Evolutionary conservation across 2,888 invertebrate genomes (phyloP), one percentile per base, ranked within the genome.

Genomic region (Eupithecia exiguata): DNA sequence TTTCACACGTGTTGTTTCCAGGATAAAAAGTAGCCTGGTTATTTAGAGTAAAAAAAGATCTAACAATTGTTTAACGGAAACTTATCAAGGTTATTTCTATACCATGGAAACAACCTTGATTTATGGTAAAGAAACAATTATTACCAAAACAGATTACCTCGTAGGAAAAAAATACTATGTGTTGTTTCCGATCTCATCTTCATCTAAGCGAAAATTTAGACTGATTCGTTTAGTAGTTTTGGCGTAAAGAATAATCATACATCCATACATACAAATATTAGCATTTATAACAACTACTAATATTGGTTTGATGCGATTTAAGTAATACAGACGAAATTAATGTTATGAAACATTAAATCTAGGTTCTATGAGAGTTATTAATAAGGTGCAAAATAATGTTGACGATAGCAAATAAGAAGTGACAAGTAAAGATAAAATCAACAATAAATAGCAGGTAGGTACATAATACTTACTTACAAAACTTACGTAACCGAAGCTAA

Each of bases 401-500:
- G 12, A 14, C 14, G 35, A 38, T 38, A n/a, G 38, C 38, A 66
- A 75, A 77, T 77, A 76, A 77, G 68, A 75, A 78, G 75, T 78
- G 80, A 80, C 80, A 77, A 77, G 68, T 63, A 71, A 73, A 76
- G 75, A 77, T 77, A 49, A 67, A 25, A 58, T 58, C 58, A 25
- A 14, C 25, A 58, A 53, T 25, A 14, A 58, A 58, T 58, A 14
- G 58, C 58, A 58, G 58, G 2, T n/a, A n/a, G 4, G 58, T 58
- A 58, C 53, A 53, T 58, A 58, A n/a, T 10, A 21, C 53, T 21
- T 21, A 16, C 9, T 21, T 14, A 58, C n/a, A 58, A 58, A 58
- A 58, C n/a, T 80, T 84, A 78, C 80, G 81, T 79, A 85, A 87
- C 63, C 73, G 76, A 81, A 78, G 78, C 79, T 87, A 82, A 83